Evolutionary conservation across 2,797 vertebrate genomes (phyloP), one percentile per base, ranked within the genome.

Genomic region (Acropternis orthonyx): DNA sequence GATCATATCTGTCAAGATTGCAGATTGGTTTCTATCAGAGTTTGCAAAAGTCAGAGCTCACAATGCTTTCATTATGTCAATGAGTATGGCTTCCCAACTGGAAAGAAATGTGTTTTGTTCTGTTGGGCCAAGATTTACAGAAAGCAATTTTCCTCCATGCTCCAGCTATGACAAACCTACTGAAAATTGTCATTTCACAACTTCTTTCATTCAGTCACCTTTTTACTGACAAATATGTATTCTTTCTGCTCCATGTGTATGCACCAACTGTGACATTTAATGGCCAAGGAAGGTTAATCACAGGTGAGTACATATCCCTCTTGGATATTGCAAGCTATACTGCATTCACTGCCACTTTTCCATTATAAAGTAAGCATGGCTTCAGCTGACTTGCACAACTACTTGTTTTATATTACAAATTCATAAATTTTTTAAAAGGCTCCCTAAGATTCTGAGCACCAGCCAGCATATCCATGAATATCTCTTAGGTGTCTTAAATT

Each of bases 61-160:
- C 97, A 97, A 97, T 97, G 93, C 97, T 97, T 98, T 97, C 98
- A 98, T 98, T 97, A 98, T 97, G 97, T 95, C 94, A 72, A 95
- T 85, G 97, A 97, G 95, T 98, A 97, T 72, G 96, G 96, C 96
- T 96, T 98, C 97, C 97, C 97, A 97, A 97, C 95, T 97, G 97
- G 97, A 98, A 98, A 98, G 97, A 98, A 98, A 98, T 97, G 95
- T 92, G 94, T 97, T 98, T 98, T 98, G 97, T 98, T 98, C 97
- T 97, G 92, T 96, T 97, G 97, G 97, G 96, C 97, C 96, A 95
- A 98, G 97, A 97, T 97, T 97, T 98, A 97, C 97, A 96, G 97
- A 98, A 98, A 98, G 97, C 97, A 98, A 98, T 98, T 98, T 98
- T 89, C 97, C 92, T 98, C 94, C 92, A 93, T 43, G 96, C 96